A percentile compares a stretch with the other conserved stretches of the same genome.
These are phyloP conservation scores for Pyrochroa serraticornis DNA, from an alignment of 2,888 invertebrate species.

Conservation along the genomic window DNA sequence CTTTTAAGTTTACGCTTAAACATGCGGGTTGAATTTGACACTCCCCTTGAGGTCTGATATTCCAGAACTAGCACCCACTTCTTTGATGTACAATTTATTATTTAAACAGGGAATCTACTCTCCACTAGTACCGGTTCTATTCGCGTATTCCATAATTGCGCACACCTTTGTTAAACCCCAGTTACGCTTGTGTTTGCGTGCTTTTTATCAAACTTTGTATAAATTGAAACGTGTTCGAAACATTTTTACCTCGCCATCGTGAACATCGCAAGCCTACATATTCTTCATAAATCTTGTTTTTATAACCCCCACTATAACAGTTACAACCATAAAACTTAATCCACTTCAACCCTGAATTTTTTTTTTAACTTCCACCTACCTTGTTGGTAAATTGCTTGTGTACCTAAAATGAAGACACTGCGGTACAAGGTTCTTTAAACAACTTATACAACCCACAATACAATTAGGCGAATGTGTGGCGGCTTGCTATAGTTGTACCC, in stretches of 20 bases:
- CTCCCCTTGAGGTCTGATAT: constrained; percentile 35
- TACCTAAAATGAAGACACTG: not conserved
- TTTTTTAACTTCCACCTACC: not conserved
- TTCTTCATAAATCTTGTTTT: no score
- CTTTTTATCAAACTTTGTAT: constrained; percentile 16
- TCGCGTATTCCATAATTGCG: constrained; percentile 20
- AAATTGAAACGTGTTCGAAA: constrained; percentile 1
- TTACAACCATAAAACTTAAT: not conserved
- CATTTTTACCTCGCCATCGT: constrained; percentile 1
- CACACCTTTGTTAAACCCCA: constrained; percentile 22
- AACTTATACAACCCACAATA: constrained; percentile 37
- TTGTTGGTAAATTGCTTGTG: not conserved
- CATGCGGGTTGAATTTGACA: constrained; percentile 38
- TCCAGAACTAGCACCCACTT: constrained; percentile 27
- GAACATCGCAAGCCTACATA: no score
- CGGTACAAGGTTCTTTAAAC: not conserved
- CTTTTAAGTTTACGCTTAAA: constrained; percentile 32
- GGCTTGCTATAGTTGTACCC: constrained; percentile 29
- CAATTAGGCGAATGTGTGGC: constrained; percentile 30
- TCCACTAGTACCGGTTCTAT: constrained; percentile 16
- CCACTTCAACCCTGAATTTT: not conserved
- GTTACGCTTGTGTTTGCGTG: constrained; percentile 9
- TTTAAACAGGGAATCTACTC: constrained; percentile 24
- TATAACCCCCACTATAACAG: no score
- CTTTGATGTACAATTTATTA: constrained; percentile 32